Base-by-base conservation (phyloP, 2,888 invertebrate genomes). In the Drosophila anceps region DNA sequence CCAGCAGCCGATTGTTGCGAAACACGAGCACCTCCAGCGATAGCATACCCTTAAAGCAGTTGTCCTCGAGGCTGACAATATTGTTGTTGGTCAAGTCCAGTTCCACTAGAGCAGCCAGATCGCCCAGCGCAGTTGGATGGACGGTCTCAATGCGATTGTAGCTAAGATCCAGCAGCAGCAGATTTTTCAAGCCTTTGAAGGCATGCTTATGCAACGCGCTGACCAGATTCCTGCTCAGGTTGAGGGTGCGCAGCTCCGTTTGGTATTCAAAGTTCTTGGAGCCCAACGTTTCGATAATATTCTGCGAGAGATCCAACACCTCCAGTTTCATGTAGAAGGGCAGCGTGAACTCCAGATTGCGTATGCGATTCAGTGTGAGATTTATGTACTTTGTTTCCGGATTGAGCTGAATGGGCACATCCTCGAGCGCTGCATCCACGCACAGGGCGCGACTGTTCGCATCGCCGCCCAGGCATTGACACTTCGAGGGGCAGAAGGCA, bases 401-500 rank as follows among this genome's bases (percentile, higher is more conserved):
- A 93, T 98, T 98, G 81, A 98, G 94, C 91, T 97, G 97, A 84
- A 97, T 97, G 71, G 98, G 98, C 62, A 98, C 96, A 84, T 97
- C 96, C 92, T 97, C 97, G 79, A 98, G 95, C 73, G 95, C 95
- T 62, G 97, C 96, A 89, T 95, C 95, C 80, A 96, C 95, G 93
- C 98, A 98, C 78, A 95, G 95, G 33, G 96, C 96, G 69, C 95
- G 95, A 76, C 96, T 95, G 78, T 95, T 94, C 59, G 96, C 95
- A 92, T 97, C 97, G 91, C 96, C 95, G 58, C 92, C 92, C 76
- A 92, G 55, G 94, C 98, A 98, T 76, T 94, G 94, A 93, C 98
- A 98, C 85, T 95, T 95, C 67, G 95, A 94, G 55, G 97, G 97
- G 92, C 98, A 98, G 76, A 96, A 94, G 67, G 91, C 91, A 35